phyloP scores from a whole-genome alignment of 2,113 vertebrate species.

The Nanger granti region DNA sequence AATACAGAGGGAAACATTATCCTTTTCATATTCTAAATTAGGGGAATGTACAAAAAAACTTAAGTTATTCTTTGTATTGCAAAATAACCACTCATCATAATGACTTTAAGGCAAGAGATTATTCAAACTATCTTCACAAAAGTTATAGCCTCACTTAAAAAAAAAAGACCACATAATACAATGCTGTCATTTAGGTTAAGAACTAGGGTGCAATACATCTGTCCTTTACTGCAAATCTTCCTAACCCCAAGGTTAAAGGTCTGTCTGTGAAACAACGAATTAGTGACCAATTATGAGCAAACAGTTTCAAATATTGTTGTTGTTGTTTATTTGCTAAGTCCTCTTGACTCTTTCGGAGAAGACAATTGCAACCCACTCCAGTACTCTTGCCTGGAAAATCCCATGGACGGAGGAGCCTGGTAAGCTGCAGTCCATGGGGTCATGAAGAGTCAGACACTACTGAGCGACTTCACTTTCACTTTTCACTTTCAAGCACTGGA shows the following conservation, averaged over 20 bases:
- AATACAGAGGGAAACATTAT: not conserved
- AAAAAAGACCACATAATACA: not conserved
- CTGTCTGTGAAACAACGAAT: not conserved
- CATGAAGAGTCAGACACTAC: too few relatives aligned
- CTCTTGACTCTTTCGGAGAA: not conserved
- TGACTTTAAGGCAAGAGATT: not conserved
- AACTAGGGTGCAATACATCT: not conserved
- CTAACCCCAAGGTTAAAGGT: not conserved
- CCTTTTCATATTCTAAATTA: not conserved
- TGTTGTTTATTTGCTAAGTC: not conserved
- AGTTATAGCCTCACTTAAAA: not conserved
- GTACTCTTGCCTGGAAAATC: too few relatives aligned
- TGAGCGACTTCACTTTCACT: too few relatives aligned
- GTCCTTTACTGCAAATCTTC: not conserved
- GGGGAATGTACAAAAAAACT: not conserved
- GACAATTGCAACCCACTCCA: too few relatives aligned
- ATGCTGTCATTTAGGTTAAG: not conserved
- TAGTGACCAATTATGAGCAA: not conserved
- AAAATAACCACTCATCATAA: not conserved
- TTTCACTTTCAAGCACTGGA: too few relatives aligned
- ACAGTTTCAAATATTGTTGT: not conserved
- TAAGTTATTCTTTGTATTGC: not conserved
- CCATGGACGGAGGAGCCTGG: too few relatives aligned
- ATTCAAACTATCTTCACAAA: not conserved
- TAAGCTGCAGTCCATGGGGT: too few relatives aligned